phyloP scores from a whole-genome alignment of 2,113 vertebrate species.

The Falco punctatus region DNA sequence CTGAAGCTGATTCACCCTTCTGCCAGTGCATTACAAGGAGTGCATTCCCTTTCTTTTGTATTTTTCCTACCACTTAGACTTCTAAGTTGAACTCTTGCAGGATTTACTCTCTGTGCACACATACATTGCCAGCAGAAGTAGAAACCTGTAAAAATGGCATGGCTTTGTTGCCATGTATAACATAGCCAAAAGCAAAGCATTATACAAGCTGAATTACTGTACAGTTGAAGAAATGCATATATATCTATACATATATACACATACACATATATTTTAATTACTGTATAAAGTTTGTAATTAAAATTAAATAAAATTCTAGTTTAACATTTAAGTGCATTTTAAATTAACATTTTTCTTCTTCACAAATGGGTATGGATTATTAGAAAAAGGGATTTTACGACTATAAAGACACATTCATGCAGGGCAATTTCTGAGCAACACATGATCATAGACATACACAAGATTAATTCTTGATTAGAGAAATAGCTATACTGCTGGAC shows the following conservation, averaged over 20 bases:
- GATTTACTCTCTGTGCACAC: not conserved
- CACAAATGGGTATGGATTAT: not conserved
- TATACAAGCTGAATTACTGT: not conserved
- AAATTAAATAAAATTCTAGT: not conserved
- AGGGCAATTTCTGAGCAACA: not conserved
- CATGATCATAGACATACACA: not conserved
- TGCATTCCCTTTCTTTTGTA: not conserved
- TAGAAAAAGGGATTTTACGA: not conserved
- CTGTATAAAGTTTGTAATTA: not conserved
- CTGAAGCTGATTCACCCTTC: not conserved
- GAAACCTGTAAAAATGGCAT: not conserved
- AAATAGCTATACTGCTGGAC: not conserved
- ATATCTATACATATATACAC: accelerated
- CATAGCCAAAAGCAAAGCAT: not conserved
- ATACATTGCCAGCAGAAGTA: not conserved
- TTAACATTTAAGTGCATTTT: not conserved
- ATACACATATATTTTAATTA: not conserved
- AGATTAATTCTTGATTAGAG: not conserved
- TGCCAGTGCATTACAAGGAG: not conserved
- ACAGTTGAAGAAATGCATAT: not conserved
- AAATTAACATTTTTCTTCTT: not conserved
- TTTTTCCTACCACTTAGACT: not conserved
- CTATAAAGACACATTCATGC: not conserved
- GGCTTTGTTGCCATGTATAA: not conserved
- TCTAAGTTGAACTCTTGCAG: not conserved